phyloP scores from a whole-genome alignment of 2,113 vertebrate genomes.

The Laterallus jamaicensis region DNA sequence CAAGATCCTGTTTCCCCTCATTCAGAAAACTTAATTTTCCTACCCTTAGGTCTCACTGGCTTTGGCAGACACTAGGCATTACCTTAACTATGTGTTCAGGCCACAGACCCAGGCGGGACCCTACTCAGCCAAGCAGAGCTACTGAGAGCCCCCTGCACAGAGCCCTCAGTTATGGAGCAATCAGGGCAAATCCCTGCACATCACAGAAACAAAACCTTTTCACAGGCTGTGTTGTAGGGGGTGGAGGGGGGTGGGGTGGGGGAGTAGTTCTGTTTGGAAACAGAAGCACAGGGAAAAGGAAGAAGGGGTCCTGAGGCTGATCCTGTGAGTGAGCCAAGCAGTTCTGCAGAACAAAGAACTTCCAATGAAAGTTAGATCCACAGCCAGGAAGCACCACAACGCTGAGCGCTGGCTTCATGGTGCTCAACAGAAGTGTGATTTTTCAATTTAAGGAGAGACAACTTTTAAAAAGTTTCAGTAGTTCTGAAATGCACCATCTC shows the following conservation, averaged over 20 bases:
- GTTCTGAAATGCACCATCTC: neutral
- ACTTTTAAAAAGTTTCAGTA: neutral
- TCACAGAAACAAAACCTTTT: neutral
- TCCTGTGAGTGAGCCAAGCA: neutral
- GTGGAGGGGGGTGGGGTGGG: too few species aligned
- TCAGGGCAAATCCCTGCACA: neutral
- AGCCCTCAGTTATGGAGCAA: neutral
- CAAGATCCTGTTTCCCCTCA: neutral
- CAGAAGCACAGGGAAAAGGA: neutral
- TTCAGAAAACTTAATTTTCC: neutral
- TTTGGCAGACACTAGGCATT: neutral
- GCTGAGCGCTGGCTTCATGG: neutral
- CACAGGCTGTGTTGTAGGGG: neutral
- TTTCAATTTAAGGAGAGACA: neutral
- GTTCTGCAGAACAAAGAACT: neutral
- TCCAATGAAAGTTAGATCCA: neutral
- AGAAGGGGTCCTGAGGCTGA: fast-evolving
- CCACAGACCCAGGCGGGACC: neutral
- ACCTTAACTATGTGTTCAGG: neutral
- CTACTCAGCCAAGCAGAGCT: neutral
- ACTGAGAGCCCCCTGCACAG: too few species aligned
- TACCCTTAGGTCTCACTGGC: neutral
- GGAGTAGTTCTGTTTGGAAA: neutral
- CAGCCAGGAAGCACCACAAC: neutral
- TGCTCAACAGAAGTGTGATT: neutral